phyloP scores from a whole-genome alignment of 2,797 vertebrate genomes.

The Poeciliopsis infans region DNA sequence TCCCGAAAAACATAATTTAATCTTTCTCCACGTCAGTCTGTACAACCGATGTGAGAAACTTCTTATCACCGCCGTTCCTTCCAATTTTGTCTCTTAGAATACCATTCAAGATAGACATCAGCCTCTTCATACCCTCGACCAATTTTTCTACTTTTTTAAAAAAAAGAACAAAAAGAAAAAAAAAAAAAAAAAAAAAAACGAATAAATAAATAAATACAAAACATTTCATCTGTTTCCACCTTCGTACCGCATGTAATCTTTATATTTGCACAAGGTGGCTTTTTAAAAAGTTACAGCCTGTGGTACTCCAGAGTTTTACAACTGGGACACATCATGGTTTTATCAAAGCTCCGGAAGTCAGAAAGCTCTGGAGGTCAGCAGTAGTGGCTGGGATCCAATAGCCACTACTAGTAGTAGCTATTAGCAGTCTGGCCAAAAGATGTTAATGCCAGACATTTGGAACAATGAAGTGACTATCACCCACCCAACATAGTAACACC shows the following conservation, averaged over 20 bases:
- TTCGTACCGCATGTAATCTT: background rate
- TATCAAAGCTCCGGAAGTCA: background rate
- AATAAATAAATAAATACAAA: too few relatives aligned
- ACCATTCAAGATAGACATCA: background rate
- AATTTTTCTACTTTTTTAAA: background rate
- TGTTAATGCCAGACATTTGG: background rate
- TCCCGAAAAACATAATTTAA: constrained; percentile 13
- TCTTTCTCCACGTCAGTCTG: constrained; percentile 12
- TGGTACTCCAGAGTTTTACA: background rate
- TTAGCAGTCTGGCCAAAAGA: background rate
- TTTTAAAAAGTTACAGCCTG: background rate
- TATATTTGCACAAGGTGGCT: background rate
- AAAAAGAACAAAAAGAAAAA: background rate
- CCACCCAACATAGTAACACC: background rate
- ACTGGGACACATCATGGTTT: background rate
- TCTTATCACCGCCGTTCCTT: background rate
- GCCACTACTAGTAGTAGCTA: too few relatives aligned
- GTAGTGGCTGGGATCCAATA: too few relatives aligned
- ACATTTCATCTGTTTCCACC: background rate
- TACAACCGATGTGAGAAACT: background rate
- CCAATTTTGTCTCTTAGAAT: background rate
- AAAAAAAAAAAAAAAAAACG: too few relatives aligned
- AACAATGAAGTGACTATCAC: background rate
- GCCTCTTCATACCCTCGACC: background rate
- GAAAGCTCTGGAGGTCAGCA: too few relatives aligned